Evolutionary conservation across 2,888 invertebrate genomes (phyloP).

Genomic region (Chaetoderma sp.): DNA sequence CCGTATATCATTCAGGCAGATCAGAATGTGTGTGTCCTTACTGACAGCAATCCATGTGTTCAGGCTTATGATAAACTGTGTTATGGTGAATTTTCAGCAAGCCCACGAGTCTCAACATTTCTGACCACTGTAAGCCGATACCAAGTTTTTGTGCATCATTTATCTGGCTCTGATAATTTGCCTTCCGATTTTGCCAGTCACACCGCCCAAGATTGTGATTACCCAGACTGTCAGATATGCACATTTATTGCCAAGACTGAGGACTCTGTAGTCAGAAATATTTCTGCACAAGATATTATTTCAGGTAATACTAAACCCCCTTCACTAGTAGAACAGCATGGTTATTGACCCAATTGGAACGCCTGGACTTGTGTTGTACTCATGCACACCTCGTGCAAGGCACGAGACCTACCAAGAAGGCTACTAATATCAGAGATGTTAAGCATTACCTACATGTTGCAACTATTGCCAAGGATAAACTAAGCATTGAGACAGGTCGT

Average conservation of each 20-base stretch:
- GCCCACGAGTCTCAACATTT: constrained; percentile 38
- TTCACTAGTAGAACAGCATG: constrained; percentile 35
- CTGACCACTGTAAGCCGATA: constrained; percentile 31
- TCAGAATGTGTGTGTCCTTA: constrained; percentile 31
- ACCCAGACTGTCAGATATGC: constrained; percentile 31
- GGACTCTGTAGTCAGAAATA: constrained; percentile 35
- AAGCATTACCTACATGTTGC: too few species aligned
- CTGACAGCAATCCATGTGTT: constrained; percentile 42
- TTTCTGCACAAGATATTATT: constrained; percentile 21
- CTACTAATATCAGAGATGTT: too few species aligned
- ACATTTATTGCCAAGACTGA: constrained; percentile 8
- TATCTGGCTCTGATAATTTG: constrained; percentile 16
- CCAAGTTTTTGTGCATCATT: not conserved
- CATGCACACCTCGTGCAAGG: too few species aligned
- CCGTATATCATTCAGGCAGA: constrained; percentile 41
- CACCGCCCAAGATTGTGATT: constrained; percentile 29
- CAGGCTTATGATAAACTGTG: constrained; percentile 39
- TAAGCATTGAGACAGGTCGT: too few species aligned
- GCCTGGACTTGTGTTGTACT: too few species aligned
- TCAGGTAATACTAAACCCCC: constrained; percentile 10
- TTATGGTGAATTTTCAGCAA: constrained; percentile 39
- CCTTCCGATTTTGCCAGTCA: constrained; percentile 37
- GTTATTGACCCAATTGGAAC: constrained; percentile 24
- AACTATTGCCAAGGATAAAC: too few species aligned
- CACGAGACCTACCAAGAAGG: too few species aligned